Conservation (phyloP, 2,113 vertebrate species). For the Beaufortia kweichowensis region DNA sequence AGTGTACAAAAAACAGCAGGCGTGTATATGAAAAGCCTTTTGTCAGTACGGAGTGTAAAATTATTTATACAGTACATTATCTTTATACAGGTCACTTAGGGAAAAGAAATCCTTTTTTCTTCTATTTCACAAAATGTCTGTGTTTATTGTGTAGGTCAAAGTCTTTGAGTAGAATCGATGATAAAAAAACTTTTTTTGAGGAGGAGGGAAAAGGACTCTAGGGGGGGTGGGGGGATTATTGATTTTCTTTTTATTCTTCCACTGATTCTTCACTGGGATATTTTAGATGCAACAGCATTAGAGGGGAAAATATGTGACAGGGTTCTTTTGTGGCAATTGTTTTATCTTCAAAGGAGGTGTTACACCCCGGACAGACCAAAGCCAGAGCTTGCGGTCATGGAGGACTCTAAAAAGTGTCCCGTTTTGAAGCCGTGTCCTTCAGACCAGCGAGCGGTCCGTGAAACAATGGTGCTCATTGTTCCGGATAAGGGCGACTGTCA, state of each 20-base stretch:
- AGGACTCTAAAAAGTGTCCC: constrained; percentile 15
- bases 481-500: constrained; percentile 1
- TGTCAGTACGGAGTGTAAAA: neutral
- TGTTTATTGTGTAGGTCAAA: constrained; percentile 19
- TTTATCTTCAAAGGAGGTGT: constrained; percentile 48
- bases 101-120: neutral
- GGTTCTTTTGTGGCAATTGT: constrained; percentile 33
- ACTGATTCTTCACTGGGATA: constrained; percentile 27
- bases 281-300: constrained; percentile 35
- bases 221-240: constrained; percentile 32
- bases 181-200: constrained; percentile 19
- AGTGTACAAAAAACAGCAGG: neutral
- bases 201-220: neutral
- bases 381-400: constrained; percentile 16
- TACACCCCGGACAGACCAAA: constrained; percentile 30
- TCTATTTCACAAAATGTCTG: neutral
- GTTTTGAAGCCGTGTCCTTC: constrained; percentile 41
- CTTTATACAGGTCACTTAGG: neutral
- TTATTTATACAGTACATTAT: neutral
- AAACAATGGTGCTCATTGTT: constrained; percentile 12
- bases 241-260: constrained; percentile 31
- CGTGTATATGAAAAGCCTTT: neutral
- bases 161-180: constrained; percentile 11
- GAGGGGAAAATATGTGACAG: constrained; percentile 23
- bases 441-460: neutral